These are phyloP conservation scores for Onthophagus sagittarius DNA, from an alignment of 2,888 invertebrate species.

Conservation along the genomic window DNA sequence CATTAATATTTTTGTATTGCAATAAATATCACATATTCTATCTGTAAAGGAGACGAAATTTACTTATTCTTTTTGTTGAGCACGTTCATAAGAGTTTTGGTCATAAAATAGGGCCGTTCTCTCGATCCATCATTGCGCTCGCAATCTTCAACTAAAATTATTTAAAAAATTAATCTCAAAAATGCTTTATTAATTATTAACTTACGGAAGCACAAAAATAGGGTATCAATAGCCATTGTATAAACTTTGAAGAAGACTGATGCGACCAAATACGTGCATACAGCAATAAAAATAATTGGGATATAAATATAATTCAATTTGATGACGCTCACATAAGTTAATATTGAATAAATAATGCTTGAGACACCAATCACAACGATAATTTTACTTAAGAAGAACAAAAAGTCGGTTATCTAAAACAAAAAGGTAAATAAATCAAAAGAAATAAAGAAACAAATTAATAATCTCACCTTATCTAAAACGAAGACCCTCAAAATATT, in stretches of 20 bases:
- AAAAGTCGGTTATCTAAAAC: conserved; percentile 82
- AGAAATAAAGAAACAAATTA: too few relatives aligned
- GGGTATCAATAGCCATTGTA: conserved; percentile 94
- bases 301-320: conserved; percentile 73
- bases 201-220: conserved; percentile 95
- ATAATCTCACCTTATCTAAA: conserved; percentile 68
- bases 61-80: conserved; percentile 61
- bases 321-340: conserved; percentile 51
- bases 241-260: conserved; percentile 92
- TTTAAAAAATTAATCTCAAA: conserved; percentile 17
- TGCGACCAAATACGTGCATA: conserved; percentile 84
- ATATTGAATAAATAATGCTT: conserved; percentile 68
- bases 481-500: conserved; percentile 77
- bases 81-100: conserved; percentile 83
- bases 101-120: conserved; percentile 94
- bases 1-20: background rate
- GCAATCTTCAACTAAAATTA: conserved; percentile 82
- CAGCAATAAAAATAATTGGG: conserved; percentile 76
- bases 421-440: too few relatives aligned
- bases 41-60: background rate
- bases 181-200: conserved; percentile 66
- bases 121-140: conserved; percentile 91
- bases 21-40: background rate
- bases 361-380: conserved; percentile 77
- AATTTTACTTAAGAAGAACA: conserved; percentile 87